phyloP scores from a whole-genome alignment of 2,797 vertebrate genomes.

The Melopsittacus undulatus region DNA sequence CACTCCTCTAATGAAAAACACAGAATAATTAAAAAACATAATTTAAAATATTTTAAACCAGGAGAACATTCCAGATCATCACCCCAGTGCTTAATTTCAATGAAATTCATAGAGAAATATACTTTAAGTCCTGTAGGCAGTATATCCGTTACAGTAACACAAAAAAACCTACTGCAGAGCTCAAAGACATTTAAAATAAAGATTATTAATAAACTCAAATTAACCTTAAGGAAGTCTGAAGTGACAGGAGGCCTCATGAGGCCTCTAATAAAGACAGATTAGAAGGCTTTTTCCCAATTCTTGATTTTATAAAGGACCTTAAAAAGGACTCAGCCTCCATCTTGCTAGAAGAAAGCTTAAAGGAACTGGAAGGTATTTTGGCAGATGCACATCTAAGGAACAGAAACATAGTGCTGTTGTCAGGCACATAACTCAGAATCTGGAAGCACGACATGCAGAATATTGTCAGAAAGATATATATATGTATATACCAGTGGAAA shows the following conservation, averaged over 20 bases:
- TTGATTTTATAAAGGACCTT: not conserved
- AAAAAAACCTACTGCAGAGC: not conserved
- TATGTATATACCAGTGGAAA: not conserved
- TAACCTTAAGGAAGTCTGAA: not conserved
- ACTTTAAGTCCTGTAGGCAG: not conserved
- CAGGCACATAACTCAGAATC: not conserved
- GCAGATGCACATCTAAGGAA: not conserved
- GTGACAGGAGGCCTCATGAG: not conserved
- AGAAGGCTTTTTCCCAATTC: not conserved
- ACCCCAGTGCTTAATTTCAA: not conserved
- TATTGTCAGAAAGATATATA: not conserved
- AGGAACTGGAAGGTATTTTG: not conserved
- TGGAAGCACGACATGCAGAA: not conserved
- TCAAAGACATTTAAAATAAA: not conserved
- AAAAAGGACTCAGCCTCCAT: not conserved
- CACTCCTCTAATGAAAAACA: not conserved
- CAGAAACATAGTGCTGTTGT: not conserved
- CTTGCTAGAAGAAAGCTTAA: not conserved
- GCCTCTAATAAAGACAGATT: not conserved
- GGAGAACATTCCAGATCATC: not conserved
- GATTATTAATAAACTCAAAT: not conserved
- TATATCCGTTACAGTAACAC: not conserved
- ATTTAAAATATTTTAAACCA: not conserved
- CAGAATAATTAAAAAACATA: not conserved
- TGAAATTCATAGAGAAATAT: not conserved